Evolutionary conservation across 2,797 vertebrate species (phyloP).

Genomic region (Alosa sapidissima): DNA sequence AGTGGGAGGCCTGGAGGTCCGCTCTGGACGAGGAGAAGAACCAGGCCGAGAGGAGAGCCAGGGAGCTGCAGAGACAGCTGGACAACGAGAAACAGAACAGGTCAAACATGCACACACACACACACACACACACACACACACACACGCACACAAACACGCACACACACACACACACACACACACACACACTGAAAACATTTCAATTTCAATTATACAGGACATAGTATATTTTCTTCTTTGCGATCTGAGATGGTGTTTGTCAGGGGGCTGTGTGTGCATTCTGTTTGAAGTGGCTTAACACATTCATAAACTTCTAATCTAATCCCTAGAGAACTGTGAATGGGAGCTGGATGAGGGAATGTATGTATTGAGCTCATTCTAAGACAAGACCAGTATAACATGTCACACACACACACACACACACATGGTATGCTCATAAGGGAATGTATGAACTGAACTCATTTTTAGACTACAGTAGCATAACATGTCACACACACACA

Average conservation of each 20-base stretch:
- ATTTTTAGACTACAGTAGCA: too few relatives aligned
- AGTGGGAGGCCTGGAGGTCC: constrained; percentile 93
- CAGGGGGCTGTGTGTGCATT: too few relatives aligned
- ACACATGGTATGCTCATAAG: not conserved
- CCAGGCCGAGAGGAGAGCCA: constrained; percentile 90
- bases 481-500: not conserved
- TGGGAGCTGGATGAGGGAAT: too few relatives aligned
- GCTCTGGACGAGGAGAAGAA: constrained; percentile 93
- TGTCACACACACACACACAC: too few relatives aligned
- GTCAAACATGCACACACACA: constrained; percentile 59
- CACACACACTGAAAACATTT: not conserved
- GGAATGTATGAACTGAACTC: not conserved
- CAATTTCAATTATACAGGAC: not conserved
- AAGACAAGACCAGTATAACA: too few relatives aligned
- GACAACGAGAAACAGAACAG: constrained; percentile 96
- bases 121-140: constrained; percentile 8
- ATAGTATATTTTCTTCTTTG: too few relatives aligned
- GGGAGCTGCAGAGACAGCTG: constrained; percentile 89
- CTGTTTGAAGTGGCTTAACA: too few relatives aligned
- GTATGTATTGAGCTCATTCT: too few relatives aligned
- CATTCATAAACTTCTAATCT: too few relatives aligned
- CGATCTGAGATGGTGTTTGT: too few relatives aligned
- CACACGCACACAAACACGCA: not conserved
- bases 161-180: not conserved
- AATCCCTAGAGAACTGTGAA: too few relatives aligned